A percentile compares a stretch with the other conserved stretches of the same genome.
Conservation (phyloP, 2,797 vertebrate species). For the Myotis findleyi region DNA sequence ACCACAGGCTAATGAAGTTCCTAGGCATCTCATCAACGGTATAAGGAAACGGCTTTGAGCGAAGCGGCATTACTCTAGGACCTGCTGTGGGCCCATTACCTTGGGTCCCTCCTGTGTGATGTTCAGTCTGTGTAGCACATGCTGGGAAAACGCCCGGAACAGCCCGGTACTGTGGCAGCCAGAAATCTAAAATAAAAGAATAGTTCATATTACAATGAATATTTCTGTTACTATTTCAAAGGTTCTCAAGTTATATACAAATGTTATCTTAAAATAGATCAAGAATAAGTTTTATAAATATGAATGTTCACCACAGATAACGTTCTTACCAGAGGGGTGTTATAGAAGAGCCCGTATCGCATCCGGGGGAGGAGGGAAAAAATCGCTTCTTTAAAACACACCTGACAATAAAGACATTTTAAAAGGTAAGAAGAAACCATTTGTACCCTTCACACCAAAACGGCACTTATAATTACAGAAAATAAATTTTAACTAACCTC, state of each 20-base stretch:
- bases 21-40: not conserved
- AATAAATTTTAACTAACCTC: not conserved
- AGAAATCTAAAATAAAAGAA: conserved; percentile 93
- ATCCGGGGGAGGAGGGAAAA: conserved; percentile 97
- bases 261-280: not conserved
- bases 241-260: not conserved
- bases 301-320: not conserved
- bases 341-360: conserved; percentile 98
- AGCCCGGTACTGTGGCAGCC: conserved; percentile 94
- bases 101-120: conserved; percentile 91
- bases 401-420: conserved; percentile 86
- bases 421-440: conserved; percentile 37
- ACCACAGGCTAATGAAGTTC: not conserved
- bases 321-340: conserved; percentile 95
- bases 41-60: not conserved
- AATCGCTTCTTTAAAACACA: conserved; percentile 96
- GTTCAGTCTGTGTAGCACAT: conserved; percentile 94
- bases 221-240: conserved; percentile 67
- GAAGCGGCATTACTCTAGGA: not conserved
- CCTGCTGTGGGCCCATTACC: conserved; percentile 86
- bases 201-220: conserved; percentile 47
- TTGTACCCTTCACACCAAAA: not conserved
- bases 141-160: conserved; percentile 97
- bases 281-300: conserved; percentile 7
- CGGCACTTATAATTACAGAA: not conserved